A percentile compares a stretch with the other conserved stretches of the same genome.
Conservation (phyloP, 1,140 invertebrate species). For the Megalonaias nervosa region DNA sequence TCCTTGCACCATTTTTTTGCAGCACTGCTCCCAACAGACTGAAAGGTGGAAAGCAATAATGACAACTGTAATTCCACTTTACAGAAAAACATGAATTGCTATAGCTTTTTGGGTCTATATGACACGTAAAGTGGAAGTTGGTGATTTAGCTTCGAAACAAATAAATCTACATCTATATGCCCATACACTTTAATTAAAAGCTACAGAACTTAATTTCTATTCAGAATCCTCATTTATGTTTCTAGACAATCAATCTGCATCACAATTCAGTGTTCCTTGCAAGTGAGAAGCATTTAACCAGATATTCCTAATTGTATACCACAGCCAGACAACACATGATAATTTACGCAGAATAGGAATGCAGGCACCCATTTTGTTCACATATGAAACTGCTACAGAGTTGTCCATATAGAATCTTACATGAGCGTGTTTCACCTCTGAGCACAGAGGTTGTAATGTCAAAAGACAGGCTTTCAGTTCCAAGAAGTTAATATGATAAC, state of each 20-base stretch:
- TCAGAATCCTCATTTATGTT: slow-evolving; percentile 11
- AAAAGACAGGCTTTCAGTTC: slow-evolving; percentile 26
- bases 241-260: slow-evolving; percentile 18
- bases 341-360: background rate
- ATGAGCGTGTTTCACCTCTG: background rate
- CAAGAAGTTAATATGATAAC: slow-evolving; percentile 30
- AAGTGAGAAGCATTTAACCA: slow-evolving; percentile 8
- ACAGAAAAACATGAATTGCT: slow-evolving; percentile 4
- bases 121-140: slow-evolving; percentile 1
- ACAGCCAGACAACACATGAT: slow-evolving; percentile 6
- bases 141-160: slow-evolving; percentile 5
- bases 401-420: slow-evolving; percentile 2
- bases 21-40: background rate
- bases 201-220: background rate
- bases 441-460: slow-evolving; percentile 10
- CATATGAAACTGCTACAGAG: background rate
- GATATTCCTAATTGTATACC: slow-evolving; percentile 9
- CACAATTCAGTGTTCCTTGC: background rate
- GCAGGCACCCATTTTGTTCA: background rate
- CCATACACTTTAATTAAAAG: slow-evolving; percentile 5
- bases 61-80: background rate
- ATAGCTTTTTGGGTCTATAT: background rate
- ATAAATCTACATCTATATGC: slow-evolving; percentile 1
- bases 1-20: too few relatives aligned
- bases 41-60: slow-evolving; percentile 20